These are phyloP conservation scores for Isoperla grammatica DNA, from an alignment of 2,888 invertebrate genomes.

Conservation along the genomic window DNA sequence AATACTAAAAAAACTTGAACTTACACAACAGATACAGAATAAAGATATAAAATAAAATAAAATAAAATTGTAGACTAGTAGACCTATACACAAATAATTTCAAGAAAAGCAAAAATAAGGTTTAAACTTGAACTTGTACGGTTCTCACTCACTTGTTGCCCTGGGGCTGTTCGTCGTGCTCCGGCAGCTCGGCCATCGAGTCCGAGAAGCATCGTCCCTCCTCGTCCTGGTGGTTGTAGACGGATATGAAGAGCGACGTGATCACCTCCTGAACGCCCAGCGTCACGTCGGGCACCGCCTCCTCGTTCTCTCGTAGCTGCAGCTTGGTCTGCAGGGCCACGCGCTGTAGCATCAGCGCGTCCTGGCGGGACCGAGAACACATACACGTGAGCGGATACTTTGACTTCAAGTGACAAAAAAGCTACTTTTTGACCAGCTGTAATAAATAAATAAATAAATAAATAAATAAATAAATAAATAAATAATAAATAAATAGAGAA, in stretches of 20 bases:
- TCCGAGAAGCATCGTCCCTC: constrained; percentile 96
- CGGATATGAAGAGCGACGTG: constrained; percentile 82
- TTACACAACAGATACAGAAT: too few species aligned
- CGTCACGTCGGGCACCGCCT: constrained; percentile 83
- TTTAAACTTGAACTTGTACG: too few species aligned
- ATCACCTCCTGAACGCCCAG: constrained; percentile 88
- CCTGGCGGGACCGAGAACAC: constrained; percentile 49
- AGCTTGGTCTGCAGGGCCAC: constrained; percentile 89
- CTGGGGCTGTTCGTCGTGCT: constrained; percentile 68
- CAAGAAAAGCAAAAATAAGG: too few species aligned
- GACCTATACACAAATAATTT: too few species aligned
- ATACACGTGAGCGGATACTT: constrained; percentile 8
- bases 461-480: not conserved
- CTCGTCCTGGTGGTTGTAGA: constrained; percentile 95
- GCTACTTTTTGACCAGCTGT: too few species aligned
- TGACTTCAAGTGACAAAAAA: not conserved
- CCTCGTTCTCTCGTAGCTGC: constrained; percentile 75
- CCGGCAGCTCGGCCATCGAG: constrained; percentile 89
- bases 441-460: too few species aligned
- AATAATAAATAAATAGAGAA: not conserved
- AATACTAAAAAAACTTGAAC: too few species aligned
- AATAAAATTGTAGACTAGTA: too few species aligned
- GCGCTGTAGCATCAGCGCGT: constrained; percentile 87
- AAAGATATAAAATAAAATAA: too few species aligned
- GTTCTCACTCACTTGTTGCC: constrained; percentile 60